Evolutionary conservation across 2,797 vertebrate genomes (phyloP), one percentile per base, ranked within the genome.

Genomic region (Anomalospiza imberbis): DNA sequence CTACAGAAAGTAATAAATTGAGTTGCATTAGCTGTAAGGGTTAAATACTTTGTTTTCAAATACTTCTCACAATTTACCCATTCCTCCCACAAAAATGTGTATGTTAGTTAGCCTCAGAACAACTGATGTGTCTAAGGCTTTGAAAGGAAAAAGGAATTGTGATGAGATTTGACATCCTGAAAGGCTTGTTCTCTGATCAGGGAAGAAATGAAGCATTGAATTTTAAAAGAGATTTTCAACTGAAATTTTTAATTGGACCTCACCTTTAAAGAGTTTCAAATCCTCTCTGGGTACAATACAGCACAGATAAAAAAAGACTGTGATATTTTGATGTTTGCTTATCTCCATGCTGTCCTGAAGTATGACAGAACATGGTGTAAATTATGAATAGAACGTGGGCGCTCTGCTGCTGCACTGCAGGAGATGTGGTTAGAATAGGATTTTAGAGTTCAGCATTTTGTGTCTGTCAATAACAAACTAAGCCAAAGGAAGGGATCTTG

Each of bases 271-370:
- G 78, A 15, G 7, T 78, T 95, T 90, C 48, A 61, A 76, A 84
- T 88, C 36, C 55, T 95, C 61, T 93, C 72, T 81, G 55, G 60
- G 53, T 79, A 84, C 51, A 86, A 75, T 40, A 70, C 17, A 81
- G 29, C 17, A 26, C 54, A 87, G 11, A 28, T 6, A 8, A 66
- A 77, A 85, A 76, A 60, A 53, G 17, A 7, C 16, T 57, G 51
- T 61, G 50, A 62, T 91, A 88, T 94, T 95, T 91, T 85, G 80
- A 70, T 93, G 63, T 90, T 95, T 92, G 66, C 87, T 93, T 88
- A 79, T 94, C 82, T 84, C 71, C 15, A 8, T 34, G 51, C 71
- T 90, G 77, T 94, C 58, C 85, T 13, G 5, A 62, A 75, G 22
- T 79, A 60, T 47, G 87, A 80, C 51, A 91, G 82, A 86, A 90